Base-by-base conservation (phyloP, 2,888 invertebrate species). In the Theretra japonica region DNA sequence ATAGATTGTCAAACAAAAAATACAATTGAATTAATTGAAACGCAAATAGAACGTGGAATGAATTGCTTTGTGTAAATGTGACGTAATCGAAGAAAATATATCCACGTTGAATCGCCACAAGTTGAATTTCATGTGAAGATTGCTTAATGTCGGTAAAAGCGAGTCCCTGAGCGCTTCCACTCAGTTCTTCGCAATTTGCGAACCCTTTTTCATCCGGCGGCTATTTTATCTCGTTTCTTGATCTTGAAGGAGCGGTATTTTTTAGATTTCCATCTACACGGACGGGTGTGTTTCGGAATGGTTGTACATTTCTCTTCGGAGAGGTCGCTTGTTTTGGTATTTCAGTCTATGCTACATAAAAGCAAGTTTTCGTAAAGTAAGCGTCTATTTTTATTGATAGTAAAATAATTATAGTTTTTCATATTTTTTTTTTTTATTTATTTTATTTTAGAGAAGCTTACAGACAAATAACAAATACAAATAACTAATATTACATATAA, bases 131-230 rank as follows among this genome's bases (percentile, higher is more conserved):
- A 60, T 30, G 30, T 33, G n/a, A 1, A 23, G 41, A 23, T 33
- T 41, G 23, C 65, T 65, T 65, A 65, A 65, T 48, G 41, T 65
- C 41, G 11, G 41, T 65, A 21, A 41, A 65, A 23, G 65, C 41
- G 65, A 65, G 23, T 65, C 65, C 65, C 65, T 23, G 41, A 65
- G 65, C 65, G 60, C 6, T 41, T 23, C 23, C 48, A 65, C 65
- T 65, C 65, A 17, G 23, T 48, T 65, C 48, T 11, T 65, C 65
- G 48, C 65, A 65, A 65, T 41, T 65, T 48, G 65, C 41, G 65
- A 41, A 65, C 65, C 65, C 65, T 65, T 65, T 65, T 65, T 17
- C 62, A 62, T 23, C 48, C 65, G 21, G 23, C 15, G 48, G 65
- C 65, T 23, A 48, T 65, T 65, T 65, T 65, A 48, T 65, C 23